Evolutionary conservation across 2,888 invertebrate species (phyloP).

Genomic region (Xylota sylvarum): DNA sequence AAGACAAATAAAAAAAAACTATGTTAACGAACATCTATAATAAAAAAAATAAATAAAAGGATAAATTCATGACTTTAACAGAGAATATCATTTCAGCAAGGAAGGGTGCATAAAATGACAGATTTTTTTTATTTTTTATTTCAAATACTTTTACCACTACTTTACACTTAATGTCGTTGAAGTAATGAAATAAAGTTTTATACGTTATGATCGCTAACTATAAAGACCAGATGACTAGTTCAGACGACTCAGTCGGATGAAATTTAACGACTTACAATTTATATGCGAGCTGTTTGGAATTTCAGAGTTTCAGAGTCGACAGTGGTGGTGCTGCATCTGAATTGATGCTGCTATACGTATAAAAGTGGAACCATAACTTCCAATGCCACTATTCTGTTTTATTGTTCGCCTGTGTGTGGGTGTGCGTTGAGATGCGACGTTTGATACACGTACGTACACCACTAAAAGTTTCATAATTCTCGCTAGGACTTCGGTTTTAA

Average conservation of each 20-base stretch:
- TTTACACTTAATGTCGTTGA: background rate
- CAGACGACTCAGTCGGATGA: background rate
- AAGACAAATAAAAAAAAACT: slow-evolving; percentile 77
- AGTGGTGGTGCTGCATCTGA: background rate
- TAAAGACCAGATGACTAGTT: background rate
- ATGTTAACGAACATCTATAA: no score
- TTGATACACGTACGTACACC: no score
- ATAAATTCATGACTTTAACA: background rate
- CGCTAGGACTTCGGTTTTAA: no score
- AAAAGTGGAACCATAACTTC: background rate
- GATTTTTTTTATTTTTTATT: slow-evolving; percentile 2
- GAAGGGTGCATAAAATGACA: no score
- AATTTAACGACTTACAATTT: slow-evolving; percentile 1
- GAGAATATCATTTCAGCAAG: background rate
- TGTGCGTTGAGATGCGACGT: background rate
- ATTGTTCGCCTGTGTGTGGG: background rate
- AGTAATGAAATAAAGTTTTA: slow-evolving; percentile 6
- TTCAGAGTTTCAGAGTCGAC: background rate
- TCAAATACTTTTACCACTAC: background rate
- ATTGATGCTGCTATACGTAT: background rate
- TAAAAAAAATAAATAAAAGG: background rate
- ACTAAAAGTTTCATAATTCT: no score
- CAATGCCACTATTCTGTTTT: slow-evolving; percentile 1
- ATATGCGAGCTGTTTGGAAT: background rate
- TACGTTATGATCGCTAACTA: slow-evolving; percentile 1